Evolutionary conservation across 2,888 invertebrate species (phyloP), one percentile per base, ranked within the genome.

Genomic region (Synergus laeviventris): DNA sequence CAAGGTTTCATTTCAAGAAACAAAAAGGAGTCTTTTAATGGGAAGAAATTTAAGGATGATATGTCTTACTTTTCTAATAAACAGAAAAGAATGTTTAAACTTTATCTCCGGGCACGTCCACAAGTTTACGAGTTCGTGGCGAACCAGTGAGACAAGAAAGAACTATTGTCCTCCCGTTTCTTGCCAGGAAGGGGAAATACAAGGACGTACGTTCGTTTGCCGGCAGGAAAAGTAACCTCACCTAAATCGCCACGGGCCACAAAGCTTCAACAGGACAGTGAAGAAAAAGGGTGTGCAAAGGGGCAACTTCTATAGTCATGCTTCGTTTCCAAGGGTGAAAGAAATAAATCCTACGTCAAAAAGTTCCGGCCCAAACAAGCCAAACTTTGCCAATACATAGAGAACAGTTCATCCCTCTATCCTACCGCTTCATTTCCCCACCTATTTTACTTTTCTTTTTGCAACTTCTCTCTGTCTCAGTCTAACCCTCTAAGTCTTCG

Each of bases 211-310:
- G 74, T 74, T 74, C 61, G 36, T 74, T 61, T 61, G 45, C 60
- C 11, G 45, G 42, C 16, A 45, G 45, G n/a, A 49, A 31, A 73
- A 73, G 73, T 56, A 73, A 54, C 18, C 24, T 60, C 74, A 61
- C 45, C 31, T 61, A 74, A 74, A 74, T 74, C 74, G 74, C 74
- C 61, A 74, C 61, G 74, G 74, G 74, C 74, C 74, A 74, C 74
- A 74, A 74, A 74, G 49, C 74, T 74, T 74, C 74, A 24, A 60
- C 39, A 60, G 38, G 74, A 39, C 74, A 24, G 38, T 42, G 39
- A 39, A 24, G 16, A 74, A 24, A 31, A 74, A 42, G 39, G 60
- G 12, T 16, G 54, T 12, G 74, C 60, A 21, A 39, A 74, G 38
- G 59, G 38, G 18, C 2, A 11, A 21, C 36, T 18, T 38, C 59